phyloP scores from a whole-genome alignment of 2,797 vertebrate genomes.

The Cossypha heuglini region DNA sequence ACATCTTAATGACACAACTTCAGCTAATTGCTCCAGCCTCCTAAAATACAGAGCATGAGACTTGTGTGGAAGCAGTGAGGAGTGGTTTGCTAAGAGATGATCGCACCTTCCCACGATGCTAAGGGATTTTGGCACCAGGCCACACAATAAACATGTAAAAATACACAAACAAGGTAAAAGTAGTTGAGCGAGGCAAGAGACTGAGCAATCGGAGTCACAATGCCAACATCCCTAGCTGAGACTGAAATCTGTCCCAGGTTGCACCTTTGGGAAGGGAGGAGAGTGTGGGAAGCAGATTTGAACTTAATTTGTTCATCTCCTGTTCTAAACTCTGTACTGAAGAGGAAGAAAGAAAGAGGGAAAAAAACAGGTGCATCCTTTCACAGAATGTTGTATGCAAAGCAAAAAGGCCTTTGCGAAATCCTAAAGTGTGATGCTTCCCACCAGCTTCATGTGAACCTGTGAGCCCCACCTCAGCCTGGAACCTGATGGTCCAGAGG shows the following conservation, averaged over 20 bases:
- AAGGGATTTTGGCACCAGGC: neutral
- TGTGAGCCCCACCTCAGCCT: neutral
- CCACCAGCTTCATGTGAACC: rapidly evolving
- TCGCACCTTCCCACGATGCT: neutral
- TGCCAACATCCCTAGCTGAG: neutral
- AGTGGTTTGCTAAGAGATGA: neutral
- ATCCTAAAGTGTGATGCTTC: neutral
- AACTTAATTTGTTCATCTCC: neutral
- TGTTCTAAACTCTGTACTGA: neutral
- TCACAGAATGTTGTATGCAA: neutral
- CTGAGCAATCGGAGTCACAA: neutral
- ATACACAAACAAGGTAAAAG: neutral
- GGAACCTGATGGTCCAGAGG: neutral
- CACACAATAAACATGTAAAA: neutral
- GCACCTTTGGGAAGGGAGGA: neutral
- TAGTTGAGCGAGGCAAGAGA: neutral
- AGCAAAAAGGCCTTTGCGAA: neutral
- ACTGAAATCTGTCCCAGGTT: neutral
- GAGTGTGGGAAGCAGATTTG: neutral
- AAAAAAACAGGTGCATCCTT: neutral
- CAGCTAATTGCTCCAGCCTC: neutral
- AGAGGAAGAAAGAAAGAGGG: neutral
- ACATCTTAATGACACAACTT: neutral
- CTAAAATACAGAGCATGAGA: rapidly evolving
- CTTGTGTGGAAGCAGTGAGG: neutral